A percentile compares a stretch with the other conserved stretches of the same genome.
Evolutionary conservation across 1,140 invertebrate species (phyloP).

Genomic region (Tetraneura akinire): DNA sequence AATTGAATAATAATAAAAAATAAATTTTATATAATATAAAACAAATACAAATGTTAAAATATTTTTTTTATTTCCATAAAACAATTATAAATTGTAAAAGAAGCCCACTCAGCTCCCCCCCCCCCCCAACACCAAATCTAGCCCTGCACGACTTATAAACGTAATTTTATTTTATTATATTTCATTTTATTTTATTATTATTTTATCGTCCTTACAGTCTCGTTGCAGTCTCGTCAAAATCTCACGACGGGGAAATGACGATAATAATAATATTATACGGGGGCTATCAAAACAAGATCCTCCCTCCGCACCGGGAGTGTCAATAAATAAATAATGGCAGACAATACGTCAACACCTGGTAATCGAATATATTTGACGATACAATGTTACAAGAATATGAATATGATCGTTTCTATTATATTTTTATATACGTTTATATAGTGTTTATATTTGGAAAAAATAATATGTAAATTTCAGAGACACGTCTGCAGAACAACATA

Average conservation of each 20-base stretch:
- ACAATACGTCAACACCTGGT: slow-evolving; percentile 39
- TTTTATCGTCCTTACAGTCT: too few species aligned
- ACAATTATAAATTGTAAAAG: too few species aligned
- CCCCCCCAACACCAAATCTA: too few species aligned
- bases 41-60: too few species aligned
- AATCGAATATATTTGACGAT: slow-evolving; percentile 25
- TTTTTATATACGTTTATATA: not conserved
- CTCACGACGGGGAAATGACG: not conserved
- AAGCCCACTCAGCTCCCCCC: too few species aligned
- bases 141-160: too few species aligned
- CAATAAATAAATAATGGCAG: slow-evolving; percentile 7
- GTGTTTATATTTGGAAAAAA: not conserved
- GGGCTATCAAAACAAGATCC: slow-evolving; percentile 15
- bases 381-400: not conserved
- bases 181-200: not conserved
- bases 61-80: too few species aligned
- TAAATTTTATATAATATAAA: too few species aligned
- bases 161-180: too few species aligned
- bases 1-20: too few species aligned
- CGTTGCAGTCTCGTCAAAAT: not conserved
- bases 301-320: not conserved
- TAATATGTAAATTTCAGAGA: slow-evolving; percentile 15
- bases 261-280: too few species aligned
- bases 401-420: slow-evolving; percentile 34
- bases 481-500: not conserved